Conservation (phyloP, 92 coral and sea anemone species). For the Plumapathes pennacea region DNA sequence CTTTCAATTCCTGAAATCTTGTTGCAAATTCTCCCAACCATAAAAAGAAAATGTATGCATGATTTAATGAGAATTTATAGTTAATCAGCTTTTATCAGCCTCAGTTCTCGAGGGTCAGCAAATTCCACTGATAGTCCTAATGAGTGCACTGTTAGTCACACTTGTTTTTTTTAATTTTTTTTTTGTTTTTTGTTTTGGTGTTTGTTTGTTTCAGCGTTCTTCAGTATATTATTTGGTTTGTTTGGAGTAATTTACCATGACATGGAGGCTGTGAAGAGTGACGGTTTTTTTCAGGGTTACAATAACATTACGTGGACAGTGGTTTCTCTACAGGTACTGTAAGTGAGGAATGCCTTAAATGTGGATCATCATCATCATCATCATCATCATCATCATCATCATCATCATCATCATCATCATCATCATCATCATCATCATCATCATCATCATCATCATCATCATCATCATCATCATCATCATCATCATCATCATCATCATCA, state of each 20-base stretch:
- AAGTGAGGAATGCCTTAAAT: too few species aligned
- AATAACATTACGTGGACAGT: slow-evolving; percentile 85
- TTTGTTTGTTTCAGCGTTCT: slow-evolving; percentile 55
- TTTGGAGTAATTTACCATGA: slow-evolving; percentile 75
- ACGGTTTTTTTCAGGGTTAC: slow-evolving; percentile 94
- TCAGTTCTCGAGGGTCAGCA: too few species aligned
- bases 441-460: slow-evolving; percentile 1
- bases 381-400: slow-evolving; percentile 1
- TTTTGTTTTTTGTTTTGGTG: neutral
- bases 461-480: slow-evolving; percentile 1
- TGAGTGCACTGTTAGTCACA: too few species aligned
- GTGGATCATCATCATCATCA: too few species aligned
- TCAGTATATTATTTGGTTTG: slow-evolving; percentile 89
- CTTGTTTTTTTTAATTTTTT: neutral
- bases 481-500: neutral
- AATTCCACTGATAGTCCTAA: too few species aligned
- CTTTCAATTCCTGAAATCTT: too few species aligned
- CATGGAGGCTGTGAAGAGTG: slow-evolving; percentile 53
- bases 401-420: slow-evolving; percentile 1
- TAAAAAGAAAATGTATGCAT: too few species aligned
- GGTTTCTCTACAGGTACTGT: slow-evolving; percentile 85
- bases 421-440: slow-evolving; percentile 1
- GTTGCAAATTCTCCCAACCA: too few species aligned
- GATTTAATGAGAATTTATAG: too few species aligned
- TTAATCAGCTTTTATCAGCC: too few species aligned